These are phyloP conservation scores for Agrotis clavis DNA, from an alignment of 2,888 invertebrate species.

Conservation along the genomic window DNA sequence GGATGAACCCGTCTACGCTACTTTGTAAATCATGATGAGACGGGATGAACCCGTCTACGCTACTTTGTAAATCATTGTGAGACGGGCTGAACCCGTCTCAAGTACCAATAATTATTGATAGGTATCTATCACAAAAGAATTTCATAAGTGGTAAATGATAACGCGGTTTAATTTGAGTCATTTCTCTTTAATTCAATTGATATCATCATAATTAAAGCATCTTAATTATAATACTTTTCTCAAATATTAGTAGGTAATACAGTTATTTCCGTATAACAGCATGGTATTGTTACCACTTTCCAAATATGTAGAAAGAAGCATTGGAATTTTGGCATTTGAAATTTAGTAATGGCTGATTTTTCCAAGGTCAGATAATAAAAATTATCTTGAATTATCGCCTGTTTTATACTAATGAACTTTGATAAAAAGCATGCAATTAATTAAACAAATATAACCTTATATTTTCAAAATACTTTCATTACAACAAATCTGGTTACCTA, in stretches of 20 bases:
- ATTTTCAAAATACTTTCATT: background rate
- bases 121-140: slow-evolving; percentile 21
- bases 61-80: no score
- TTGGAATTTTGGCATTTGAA: background rate
- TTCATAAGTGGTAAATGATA: slow-evolving; percentile 16
- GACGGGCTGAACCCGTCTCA: slow-evolving; percentile 33
- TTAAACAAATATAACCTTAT: background rate
- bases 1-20: no score
- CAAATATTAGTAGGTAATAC: background rate
- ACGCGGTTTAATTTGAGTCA: background rate
- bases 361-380: no score
- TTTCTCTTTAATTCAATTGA: background rate
- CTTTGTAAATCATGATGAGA: no score
- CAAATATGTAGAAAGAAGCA: background rate
- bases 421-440: background rate
- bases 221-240: background rate
- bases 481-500: background rate
- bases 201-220: slow-evolving; percentile 4
- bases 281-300: no score
- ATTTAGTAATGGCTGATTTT: background rate
- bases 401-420: background rate
- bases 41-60: no score
- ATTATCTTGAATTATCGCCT: background rate
- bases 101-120: no score
- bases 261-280: no score